Conservation (phyloP, 2,888 invertebrate genomes). For the Acanthosepion esculentum region DNA sequence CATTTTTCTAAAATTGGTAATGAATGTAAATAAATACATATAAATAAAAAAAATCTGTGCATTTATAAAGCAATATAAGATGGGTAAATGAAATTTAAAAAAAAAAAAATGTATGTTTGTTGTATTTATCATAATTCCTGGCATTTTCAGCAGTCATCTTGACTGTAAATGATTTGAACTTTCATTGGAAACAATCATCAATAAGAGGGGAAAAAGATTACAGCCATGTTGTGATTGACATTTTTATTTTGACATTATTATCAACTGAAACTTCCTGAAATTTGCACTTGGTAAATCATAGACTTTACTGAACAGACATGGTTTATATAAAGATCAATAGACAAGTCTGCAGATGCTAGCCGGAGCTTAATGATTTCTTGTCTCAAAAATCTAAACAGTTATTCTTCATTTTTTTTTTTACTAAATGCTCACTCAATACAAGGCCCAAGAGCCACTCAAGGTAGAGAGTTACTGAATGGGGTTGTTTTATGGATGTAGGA, state of each 20-base stretch:
- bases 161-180: not conserved
- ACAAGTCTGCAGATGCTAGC: not conserved
- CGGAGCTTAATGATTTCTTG: not conserved
- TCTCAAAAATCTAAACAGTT: not conserved
- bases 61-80: no score
- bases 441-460: no score
- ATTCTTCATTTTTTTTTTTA: not conserved
- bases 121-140: not conserved
- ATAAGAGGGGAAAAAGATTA: not conserved
- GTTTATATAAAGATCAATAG: not conserved
- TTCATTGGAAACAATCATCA: not conserved
- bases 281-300: not conserved
- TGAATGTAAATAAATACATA: not conserved
- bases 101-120: no score
- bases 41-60: not conserved
- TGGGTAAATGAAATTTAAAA: no score
- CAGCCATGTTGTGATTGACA: constrained; percentile 10
- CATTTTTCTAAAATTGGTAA: not conserved
- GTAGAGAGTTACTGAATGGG: no score
- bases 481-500: no score
- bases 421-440: no score
- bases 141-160: not conserved
- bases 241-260: not conserved
- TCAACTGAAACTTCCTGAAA: not conserved
- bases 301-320: not conserved